Percentiles rank a stretch among this genome's conserved stretches.
These are phyloP conservation scores for Drosophila kanapiae DNA, from an alignment of 1,140 invertebrate genomes.

Conservation along the genomic window DNA sequence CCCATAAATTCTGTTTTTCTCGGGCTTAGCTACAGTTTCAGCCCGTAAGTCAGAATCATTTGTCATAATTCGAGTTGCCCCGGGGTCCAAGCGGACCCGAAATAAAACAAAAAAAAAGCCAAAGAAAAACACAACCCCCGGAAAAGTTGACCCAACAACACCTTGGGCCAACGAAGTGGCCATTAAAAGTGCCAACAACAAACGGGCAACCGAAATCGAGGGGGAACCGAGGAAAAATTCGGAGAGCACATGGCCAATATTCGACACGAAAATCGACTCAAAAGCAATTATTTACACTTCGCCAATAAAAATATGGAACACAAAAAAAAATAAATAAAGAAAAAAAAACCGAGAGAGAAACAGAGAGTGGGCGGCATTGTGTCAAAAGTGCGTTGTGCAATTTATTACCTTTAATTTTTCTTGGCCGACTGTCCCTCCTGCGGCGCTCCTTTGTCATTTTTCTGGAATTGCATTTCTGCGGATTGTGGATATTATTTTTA, in stretches of 20 bases:
- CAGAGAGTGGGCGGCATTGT: slow-evolving; percentile 42
- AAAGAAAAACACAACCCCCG: slow-evolving; percentile 18
- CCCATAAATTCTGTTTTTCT: slow-evolving; percentile 56
- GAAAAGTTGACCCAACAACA: slow-evolving; percentile 45
- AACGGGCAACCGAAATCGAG: slow-evolving; percentile 25
- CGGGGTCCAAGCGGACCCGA: neutral
- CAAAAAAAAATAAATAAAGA: slow-evolving; percentile 17
- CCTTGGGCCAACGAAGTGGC: slow-evolving; percentile 54
- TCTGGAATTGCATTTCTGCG: slow-evolving; percentile 60
- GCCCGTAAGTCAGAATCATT: slow-evolving; percentile 68
- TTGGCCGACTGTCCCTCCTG: slow-evolving; percentile 34
- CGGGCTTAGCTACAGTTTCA: slow-evolving; percentile 58
- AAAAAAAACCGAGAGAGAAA: slow-evolving; percentile 7
- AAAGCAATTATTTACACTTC: slow-evolving; percentile 82
- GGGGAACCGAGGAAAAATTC: slow-evolving; percentile 12
- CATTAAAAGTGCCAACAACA: slow-evolving; percentile 60
- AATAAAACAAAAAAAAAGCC: slow-evolving; percentile 25
- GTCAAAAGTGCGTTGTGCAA: slow-evolving; percentile 73
- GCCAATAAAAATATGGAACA: slow-evolving; percentile 76
- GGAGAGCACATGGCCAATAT: slow-evolving; percentile 47
- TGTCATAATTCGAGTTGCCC: slow-evolving; percentile 68
- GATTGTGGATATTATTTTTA: slow-evolving; percentile 56
- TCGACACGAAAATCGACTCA: slow-evolving; percentile 77
- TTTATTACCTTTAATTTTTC: slow-evolving; percentile 78
- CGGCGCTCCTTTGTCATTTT: slow-evolving; percentile 42